Conservation (phyloP, 2,797 vertebrate genomes). For the Enteromius fasciolatus region DNA sequence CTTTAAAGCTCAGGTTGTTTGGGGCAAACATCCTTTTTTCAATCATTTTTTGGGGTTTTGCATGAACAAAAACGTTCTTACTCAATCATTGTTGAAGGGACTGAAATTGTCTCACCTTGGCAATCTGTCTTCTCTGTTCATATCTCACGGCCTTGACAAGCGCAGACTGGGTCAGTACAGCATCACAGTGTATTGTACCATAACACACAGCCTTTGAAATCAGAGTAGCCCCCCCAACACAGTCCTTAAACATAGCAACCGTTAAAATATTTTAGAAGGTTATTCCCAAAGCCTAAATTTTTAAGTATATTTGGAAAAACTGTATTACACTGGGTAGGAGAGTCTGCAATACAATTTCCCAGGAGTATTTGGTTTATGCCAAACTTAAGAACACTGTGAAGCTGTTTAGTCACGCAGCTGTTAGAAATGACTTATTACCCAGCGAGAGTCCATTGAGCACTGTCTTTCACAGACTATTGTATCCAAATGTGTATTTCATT, state of each 20-base stretch:
- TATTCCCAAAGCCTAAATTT: slow-evolving; percentile 39
- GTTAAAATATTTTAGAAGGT: slow-evolving; percentile 37
- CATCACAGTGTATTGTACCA: slow-evolving; percentile 3
- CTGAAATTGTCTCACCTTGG: slow-evolving; percentile 30
- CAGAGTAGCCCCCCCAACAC: slow-evolving; percentile 9
- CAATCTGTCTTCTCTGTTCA: slow-evolving; percentile 16
- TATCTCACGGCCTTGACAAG: slow-evolving; percentile 14
- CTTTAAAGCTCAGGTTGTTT: not conserved
- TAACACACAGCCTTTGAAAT: slow-evolving; percentile 29
- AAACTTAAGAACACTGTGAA: slow-evolving; percentile 27
- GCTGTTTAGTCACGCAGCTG: slow-evolving; percentile 38
- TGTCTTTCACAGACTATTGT: slow-evolving; percentile 55
- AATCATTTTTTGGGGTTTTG: not conserved
- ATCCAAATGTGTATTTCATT: slow-evolving; percentile 63
- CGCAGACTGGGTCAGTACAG: slow-evolving; percentile 7
- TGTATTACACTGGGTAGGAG: not conserved
- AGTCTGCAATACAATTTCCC: not conserved
- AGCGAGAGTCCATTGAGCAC: slow-evolving; percentile 50
- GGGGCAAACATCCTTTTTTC: not conserved
- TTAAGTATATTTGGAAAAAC: slow-evolving; percentile 15
- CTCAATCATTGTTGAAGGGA: slow-evolving; percentile 27
- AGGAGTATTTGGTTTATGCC: slow-evolving; percentile 22
- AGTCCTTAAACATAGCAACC: slow-evolving; percentile 28
- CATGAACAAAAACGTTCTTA: not conserved
- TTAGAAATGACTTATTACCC: slow-evolving; percentile 65